These are phyloP conservation scores for Antechinus flavipes DNA, from an alignment of 2,113 vertebrate genomes.

Conservation along the genomic window DNA sequence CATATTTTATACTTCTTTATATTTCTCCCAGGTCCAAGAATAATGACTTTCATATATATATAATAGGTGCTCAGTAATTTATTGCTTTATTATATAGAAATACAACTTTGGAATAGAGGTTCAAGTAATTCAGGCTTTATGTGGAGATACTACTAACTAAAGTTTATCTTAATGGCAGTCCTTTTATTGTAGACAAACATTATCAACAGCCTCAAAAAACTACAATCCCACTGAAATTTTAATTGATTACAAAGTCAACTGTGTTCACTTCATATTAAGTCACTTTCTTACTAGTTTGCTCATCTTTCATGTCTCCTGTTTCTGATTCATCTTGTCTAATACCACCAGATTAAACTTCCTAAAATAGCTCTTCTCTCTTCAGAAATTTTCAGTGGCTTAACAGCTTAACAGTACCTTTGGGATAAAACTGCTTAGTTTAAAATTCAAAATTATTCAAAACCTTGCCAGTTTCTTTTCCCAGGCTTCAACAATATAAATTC, in stretches of 20 bases:
- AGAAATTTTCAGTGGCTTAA: background rate
- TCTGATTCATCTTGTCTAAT: background rate
- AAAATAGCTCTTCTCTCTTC: background rate
- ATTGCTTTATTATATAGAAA: background rate
- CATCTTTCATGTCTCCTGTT: background rate
- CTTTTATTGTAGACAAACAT: background rate
- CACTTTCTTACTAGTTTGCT: background rate
- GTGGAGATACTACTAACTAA: background rate
- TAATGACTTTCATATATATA: background rate
- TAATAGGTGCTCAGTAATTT: background rate
- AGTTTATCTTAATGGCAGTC: background rate
- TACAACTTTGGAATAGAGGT: background rate
- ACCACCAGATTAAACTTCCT: background rate
- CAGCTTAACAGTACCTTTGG: background rate
- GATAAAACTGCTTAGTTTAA: background rate
- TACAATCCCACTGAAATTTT: background rate
- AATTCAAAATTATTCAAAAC: background rate
- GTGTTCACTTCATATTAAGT: background rate
- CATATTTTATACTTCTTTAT: background rate
- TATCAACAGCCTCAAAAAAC: background rate
- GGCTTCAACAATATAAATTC: background rate
- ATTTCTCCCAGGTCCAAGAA: background rate
- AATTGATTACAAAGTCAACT: conserved; percentile 13
- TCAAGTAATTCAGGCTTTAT: background rate
- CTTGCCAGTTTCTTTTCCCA: background rate